phyloP scores from a whole-genome alignment of 2,888 invertebrate genomes.

The Toxonevra muliebris region DNA sequence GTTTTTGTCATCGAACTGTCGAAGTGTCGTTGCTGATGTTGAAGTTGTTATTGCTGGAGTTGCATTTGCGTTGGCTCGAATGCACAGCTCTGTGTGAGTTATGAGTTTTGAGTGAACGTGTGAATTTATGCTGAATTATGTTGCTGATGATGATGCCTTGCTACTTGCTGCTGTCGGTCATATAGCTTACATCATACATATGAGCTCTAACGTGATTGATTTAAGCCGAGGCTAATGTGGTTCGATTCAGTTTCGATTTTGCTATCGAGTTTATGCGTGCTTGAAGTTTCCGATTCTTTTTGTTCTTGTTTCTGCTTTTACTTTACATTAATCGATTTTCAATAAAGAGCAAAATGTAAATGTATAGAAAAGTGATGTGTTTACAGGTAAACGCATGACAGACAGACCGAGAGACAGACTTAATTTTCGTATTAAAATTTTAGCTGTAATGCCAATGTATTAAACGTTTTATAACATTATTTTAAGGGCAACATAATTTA shows the following conservation, averaged over 20 bases:
- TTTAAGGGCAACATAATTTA: too few relatives aligned
- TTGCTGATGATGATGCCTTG: not conserved
- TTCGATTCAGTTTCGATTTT: not conserved
- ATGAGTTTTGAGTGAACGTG: not conserved
- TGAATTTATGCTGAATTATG: constrained; percentile 17
- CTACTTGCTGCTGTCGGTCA: not conserved
- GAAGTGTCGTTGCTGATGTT: not conserved
- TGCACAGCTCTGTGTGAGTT: constrained; percentile 2
- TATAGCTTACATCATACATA: not conserved
- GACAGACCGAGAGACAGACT: too few relatives aligned
- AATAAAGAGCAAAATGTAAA: not conserved
- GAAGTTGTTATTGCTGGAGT: not conserved
- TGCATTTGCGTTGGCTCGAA: not conserved
- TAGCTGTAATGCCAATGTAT: too few relatives aligned
- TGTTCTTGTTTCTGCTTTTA: not conserved
- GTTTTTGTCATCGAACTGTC: not conserved
- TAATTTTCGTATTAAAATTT: too few relatives aligned
- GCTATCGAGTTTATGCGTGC: too few relatives aligned
- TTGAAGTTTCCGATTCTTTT: too few relatives aligned
- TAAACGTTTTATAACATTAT: too few relatives aligned
- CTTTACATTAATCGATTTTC: constrained; percentile 25
- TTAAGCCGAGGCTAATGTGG: constrained; percentile 11
- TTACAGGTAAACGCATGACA: too few relatives aligned
- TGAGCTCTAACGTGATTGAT: constrained; percentile 25
- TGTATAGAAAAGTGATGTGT: too few relatives aligned